Base-by-base conservation (phyloP, 2,113 vertebrate genomes). In the Pithys albifrons region DNA sequence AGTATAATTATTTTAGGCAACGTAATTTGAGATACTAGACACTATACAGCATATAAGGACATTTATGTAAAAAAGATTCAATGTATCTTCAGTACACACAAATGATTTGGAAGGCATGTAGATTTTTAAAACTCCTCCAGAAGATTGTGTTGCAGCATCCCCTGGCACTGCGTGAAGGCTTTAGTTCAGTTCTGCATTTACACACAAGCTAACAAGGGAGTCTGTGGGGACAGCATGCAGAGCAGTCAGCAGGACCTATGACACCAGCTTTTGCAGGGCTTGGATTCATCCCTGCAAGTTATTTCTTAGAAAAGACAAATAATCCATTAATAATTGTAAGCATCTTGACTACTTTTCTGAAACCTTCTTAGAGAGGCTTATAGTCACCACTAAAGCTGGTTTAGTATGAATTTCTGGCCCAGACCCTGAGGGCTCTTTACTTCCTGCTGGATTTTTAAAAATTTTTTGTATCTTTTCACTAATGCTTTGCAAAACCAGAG, bases 261-360 rank as follows among this genome's bases (percentile, higher is more conserved):
- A 94, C 85, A 81, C 73, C 46, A 85, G 82, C 93, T 96, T 96
- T 67, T 95, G 85, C 91, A 97, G 91, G 85, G 91, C 93, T 97
- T 90, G 58, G 91, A 97, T 97, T 98, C 95, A 97, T 97, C 94
- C 91, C 94, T 95, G 90, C 65, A 94, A 88, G 96, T 80, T 88
- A 57, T 96, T 97, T 95, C 95, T 92, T 87, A 87, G 96, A 80
- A 89, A 97, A 97, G 85, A 93, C 84, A 94, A 96, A 94, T 55
- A 97, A 96, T 95, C 92, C 95, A 95, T 96, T 97, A 86, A 90
- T 82, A 87, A 86, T 14, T 93, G 57, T 29, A 41, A 98, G 94
- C 86, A 96, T 93, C 96, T 95, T 97, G 96, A 92, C 95, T 91
- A 73, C 86, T 97, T 96, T 96, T 88, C 94, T 94, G 94, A 96